phyloP scores from a whole-genome alignment of 2,113 vertebrate species.

The Dunckerocampus dactyliophorus region DNA sequence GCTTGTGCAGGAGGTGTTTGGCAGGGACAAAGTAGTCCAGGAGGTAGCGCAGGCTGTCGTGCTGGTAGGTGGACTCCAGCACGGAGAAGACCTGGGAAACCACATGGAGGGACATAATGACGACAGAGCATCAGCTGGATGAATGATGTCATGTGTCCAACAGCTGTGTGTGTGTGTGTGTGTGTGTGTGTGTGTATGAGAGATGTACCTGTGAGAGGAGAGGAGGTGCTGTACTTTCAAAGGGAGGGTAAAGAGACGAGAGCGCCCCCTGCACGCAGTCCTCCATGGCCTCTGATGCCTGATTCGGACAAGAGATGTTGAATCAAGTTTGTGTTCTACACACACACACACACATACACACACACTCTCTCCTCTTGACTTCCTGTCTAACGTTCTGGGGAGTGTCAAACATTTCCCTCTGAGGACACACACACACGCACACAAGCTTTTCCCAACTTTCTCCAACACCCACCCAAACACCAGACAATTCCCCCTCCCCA shows the following conservation, averaged over 20 bases:
- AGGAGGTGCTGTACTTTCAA: constrained; percentile 87
- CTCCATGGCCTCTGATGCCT: constrained; percentile 90
- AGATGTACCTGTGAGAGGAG: constrained; percentile 80
- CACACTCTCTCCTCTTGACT: constrained; percentile 42
- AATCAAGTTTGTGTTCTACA: constrained; percentile 31
- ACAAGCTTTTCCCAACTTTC: constrained; percentile 23
- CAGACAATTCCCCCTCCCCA: background rate
- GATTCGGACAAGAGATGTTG: constrained; percentile 8
- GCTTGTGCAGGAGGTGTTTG: constrained; percentile 86
- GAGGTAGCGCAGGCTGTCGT: constrained; percentile 86
- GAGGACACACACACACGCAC: constrained; percentile 21
- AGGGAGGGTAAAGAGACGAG: constrained; percentile 86
- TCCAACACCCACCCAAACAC: background rate
- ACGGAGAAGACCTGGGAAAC: constrained; percentile 81
- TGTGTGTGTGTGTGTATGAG: background rate
- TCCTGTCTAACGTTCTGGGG: constrained; percentile 65
- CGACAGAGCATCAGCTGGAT: background rate
- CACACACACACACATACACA: constrained; percentile 20
- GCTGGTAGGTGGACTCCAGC: constrained; percentile 85
- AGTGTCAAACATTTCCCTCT: constrained; percentile 62
- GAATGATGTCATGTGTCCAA: background rate
- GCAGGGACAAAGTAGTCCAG: constrained; percentile 89
- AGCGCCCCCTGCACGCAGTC: constrained; percentile 92
- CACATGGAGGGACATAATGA: background rate
- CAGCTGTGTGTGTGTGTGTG: background rate